phyloP scores from a whole-genome alignment of 2,113 vertebrate species.

The Phaethon lepturus region DNA sequence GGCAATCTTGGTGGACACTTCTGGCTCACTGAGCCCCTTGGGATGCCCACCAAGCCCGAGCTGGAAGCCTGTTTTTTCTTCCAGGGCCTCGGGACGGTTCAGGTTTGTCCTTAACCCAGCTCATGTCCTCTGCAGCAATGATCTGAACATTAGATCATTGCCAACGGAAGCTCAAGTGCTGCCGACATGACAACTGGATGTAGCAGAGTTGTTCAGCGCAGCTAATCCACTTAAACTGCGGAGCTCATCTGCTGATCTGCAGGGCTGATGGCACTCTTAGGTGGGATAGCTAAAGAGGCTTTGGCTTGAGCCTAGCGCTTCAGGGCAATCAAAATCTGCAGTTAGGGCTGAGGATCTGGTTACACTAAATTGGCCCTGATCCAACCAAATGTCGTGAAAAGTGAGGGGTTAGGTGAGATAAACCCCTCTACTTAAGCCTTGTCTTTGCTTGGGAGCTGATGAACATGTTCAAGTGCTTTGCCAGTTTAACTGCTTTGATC shows the following conservation, averaged over 20 bases:
- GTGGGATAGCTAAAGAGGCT: conserved; percentile 33
- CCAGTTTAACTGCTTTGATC: neutral
- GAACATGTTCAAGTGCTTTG: neutral
- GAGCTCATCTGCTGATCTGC: conserved; percentile 21
- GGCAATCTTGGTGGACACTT: accelerated
- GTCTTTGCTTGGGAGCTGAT: neutral
- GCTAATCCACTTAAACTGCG: conserved; percentile 38
- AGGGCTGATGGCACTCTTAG: neutral
- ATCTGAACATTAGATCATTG: neutral
- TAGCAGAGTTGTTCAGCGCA: neutral
- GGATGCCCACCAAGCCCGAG: accelerated
- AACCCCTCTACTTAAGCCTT: neutral
- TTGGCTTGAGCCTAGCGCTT: neutral
- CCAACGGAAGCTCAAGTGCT: neutral
- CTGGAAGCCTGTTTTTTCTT: neutral
- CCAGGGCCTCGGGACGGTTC: neutral
- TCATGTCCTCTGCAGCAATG: neutral
- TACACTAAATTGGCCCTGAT: neutral
- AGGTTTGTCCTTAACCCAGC: neutral
- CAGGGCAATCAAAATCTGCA: neutral
- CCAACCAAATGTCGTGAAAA: neutral
- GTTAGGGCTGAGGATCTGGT: neutral
- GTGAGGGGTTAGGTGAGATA: conserved; percentile 22
- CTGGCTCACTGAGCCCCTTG: neutral
- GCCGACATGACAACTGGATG: neutral